Evolutionary conservation across 2,797 vertebrate genomes (phyloP), one percentile per base, ranked within the genome.

Genomic region (Onychomys torridus): DNA sequence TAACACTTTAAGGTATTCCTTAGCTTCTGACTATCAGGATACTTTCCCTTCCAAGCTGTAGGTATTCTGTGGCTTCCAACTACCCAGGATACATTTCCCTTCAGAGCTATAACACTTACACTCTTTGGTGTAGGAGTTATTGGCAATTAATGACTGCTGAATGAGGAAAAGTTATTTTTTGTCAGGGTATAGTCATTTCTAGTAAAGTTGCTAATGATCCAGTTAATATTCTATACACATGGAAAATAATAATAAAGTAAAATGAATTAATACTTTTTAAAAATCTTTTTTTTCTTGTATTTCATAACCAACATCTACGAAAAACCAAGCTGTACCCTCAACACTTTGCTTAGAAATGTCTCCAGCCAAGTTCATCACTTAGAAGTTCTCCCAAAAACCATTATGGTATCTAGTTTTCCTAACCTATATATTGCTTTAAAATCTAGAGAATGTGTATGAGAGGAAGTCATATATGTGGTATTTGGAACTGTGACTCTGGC

Each of bases 331-430:
- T 83, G 23, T 29, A 29, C 57, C 40, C 32, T 65, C 27, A 84
- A 67, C 40, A 84, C 43, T 65, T 86, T 87, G 37, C 49, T 94
- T 92, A 91, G 29, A 88, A 76, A 83, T 61, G 83, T 89, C 57
- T 95, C 81, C 32, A 77, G 78, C 32, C 40, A 96, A 79, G 71
- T 86, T 84, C 49, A 71, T 82, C 40, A 77, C 52, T 59, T 86
- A 37, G 43, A 94, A 89, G 27, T 69, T 61, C 29, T 88, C 59
- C 13, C n/a, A 61, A 49, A 84, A 93, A 85, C 40, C 55, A 63
- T 65, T 43, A 78, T 29, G 49, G 46, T 29, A 55, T 52, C 55
- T 82, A 82, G 57, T 82, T 82, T 59, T 82, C n/a, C 55, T 82
- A 82, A 63, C 2, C 2, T 29, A 40, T 9, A 83, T 46, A 84